Base-by-base conservation (phyloP, 2,797 vertebrate genomes). In the Monodelphis domestica region DNA sequence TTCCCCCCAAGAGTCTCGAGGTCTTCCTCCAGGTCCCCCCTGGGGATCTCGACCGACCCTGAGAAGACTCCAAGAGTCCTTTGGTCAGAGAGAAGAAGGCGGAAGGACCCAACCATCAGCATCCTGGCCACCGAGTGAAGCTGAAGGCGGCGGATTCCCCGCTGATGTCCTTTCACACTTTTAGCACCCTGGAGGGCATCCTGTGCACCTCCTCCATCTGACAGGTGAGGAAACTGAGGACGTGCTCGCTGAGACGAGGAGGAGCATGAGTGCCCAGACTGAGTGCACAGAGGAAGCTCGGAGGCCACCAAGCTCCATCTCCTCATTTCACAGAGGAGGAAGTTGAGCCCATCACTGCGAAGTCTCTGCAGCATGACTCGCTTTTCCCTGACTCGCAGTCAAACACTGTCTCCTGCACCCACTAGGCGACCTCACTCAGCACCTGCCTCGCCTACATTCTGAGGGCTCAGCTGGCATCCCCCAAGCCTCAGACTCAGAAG, bases 1-100 rank as follows among this genome's bases (percentile, higher is more conserved):
- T 96, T 95, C 93, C 92, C 90, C 93, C 90, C 54, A 54, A 57
- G 50, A 70, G 91, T 94, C 91, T 78, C 84, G 7, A 38, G 87
- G 6, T 28, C 70, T 53, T 12, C 17, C 17, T 33, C 15, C 53
- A 53, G 89, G 94, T 96, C 92, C 92, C 95, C 94, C 95, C 93
- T n/a, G 93, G 88, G 45, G 29, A 53, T 94, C 3, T 63, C 29
- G 21, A 91, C 21, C 17, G 54, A 63, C 7, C 90, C 12, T 33
- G 87, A 17, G 30, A 57, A 45, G 50, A 57, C 9, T 84, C n/a
- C 45, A 0, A 21, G 63, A 38, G 63, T 11, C 3, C 45, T 38
- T 50, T 26, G 10, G 7, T 28, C 50, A 84, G 38, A 45, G 38
- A 70, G 38, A 45, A 50, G n/a, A 45, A 45, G 38, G 70, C 28